Evolutionary conservation across 2,113 vertebrate species (phyloP).

Genomic region (Mobula hypostoma): DNA sequence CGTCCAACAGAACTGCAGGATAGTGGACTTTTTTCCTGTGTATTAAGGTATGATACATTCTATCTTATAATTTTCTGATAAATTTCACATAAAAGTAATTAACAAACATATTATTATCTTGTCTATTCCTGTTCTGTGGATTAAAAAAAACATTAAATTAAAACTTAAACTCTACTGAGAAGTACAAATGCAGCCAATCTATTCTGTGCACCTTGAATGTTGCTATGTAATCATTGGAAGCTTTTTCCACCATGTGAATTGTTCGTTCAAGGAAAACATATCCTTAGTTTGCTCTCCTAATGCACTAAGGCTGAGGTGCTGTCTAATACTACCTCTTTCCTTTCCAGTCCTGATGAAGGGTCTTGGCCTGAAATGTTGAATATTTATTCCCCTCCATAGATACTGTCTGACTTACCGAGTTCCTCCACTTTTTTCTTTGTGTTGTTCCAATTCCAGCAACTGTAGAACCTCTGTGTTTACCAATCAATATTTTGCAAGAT

Average conservation of each 20-base stretch:
- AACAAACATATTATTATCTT: not conserved
- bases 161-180: not conserved
- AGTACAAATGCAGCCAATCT: not conserved
- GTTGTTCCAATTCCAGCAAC: not conserved
- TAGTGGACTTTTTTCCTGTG: constrained; percentile 90
- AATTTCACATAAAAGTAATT: not conserved
- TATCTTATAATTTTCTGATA: not conserved
- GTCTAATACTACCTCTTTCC: no score
- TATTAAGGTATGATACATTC: constrained; percentile 72
- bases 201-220: not conserved
- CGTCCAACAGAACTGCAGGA: constrained; percentile 88
- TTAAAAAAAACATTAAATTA: not conserved
- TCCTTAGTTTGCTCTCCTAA: not conserved
- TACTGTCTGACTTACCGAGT: no score
- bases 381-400: no score
- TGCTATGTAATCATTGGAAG: not conserved
- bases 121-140: not conserved
- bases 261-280: not conserved
- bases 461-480: no score
- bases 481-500: not conserved
- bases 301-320: not conserved
- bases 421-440: no score
- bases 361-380: no score
- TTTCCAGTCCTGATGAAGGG: no score
- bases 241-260: not conserved